A percentile compares a stretch with the other conserved stretches of the same genome.
phyloP scores from a whole-genome alignment of 2,113 vertebrate genomes.

The Heptranchias perlo region DNA sequence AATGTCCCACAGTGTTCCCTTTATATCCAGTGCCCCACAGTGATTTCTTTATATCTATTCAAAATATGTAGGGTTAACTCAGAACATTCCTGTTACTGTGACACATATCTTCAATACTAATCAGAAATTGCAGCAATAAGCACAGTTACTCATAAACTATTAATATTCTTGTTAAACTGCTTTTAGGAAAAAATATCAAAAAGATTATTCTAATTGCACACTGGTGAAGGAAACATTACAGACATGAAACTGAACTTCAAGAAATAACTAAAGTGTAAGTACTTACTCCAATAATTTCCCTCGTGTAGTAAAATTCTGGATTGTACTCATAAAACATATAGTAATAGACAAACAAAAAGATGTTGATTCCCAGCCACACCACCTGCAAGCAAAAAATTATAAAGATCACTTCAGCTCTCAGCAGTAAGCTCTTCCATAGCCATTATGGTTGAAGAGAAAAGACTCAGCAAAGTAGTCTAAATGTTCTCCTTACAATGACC shows the following conservation, averaged over 20 bases:
- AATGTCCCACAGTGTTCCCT: background rate
- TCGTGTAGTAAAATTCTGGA: constrained; percentile 70
- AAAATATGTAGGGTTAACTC: background rate
- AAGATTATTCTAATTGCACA: background rate
- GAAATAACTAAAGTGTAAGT: background rate
- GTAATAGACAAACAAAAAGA: constrained; percentile 72
- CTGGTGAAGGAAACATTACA: background rate
- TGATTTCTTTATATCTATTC: background rate
- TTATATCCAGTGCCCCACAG: background rate
- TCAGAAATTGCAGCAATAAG: background rate
- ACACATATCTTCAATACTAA: background rate
- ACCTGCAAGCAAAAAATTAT: constrained; percentile 52
- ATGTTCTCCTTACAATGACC: constrained; percentile 61
- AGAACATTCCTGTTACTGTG: background rate
- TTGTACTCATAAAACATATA: constrained; percentile 66
- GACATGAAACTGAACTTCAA: background rate
- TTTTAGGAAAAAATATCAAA: background rate
- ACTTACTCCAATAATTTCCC: constrained; percentile 77
- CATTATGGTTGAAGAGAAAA: background rate
- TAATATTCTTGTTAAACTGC: background rate
- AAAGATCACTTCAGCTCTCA: background rate
- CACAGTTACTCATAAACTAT: background rate
- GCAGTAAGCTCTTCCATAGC: background rate
- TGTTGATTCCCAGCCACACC: constrained; percentile 78
- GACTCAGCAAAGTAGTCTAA: background rate